Evolutionary conservation across 2,888 invertebrate species (phyloP).

Genomic region (Digitonthophagus gazella): DNA sequence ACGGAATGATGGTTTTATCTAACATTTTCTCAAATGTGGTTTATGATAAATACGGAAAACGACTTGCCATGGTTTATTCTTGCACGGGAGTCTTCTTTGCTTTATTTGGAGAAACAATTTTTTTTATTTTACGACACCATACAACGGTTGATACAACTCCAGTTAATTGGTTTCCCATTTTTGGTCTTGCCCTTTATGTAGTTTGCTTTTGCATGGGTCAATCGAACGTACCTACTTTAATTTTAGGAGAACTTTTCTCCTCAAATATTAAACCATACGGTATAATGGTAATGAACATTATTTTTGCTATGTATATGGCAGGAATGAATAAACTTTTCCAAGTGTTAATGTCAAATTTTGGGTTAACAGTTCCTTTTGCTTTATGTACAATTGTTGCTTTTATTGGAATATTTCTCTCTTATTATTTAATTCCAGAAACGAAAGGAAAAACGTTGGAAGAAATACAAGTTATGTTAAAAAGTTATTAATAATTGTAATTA

Average conservation of each 20-base stretch:
- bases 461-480: conserved; percentile 39
- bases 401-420: conserved; percentile 35
- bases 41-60: conserved; percentile 38
- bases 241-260: conserved; percentile 35
- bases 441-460: conserved; percentile 45
- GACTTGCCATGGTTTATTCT: conserved; percentile 36
- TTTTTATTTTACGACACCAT: conserved; percentile 36
- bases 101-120: conserved; percentile 34
- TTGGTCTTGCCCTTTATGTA: conserved; percentile 34
- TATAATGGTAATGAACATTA: conserved; percentile 34
- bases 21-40: conserved; percentile 29
- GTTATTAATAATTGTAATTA: no score
- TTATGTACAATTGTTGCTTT: conserved; percentile 35
- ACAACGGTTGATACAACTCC: conserved; percentile 30
- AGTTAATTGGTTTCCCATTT: conserved; percentile 38
- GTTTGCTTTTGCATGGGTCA: conserved; percentile 22
- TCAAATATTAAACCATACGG: conserved; percentile 41
- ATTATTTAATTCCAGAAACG: conserved; percentile 42
- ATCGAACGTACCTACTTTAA: conserved; percentile 26
- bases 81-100: conserved; percentile 32
- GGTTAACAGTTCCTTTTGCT: conserved; percentile 39
- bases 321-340: conserved; percentile 42
- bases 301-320: conserved; percentile 36
- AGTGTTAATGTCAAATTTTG: conserved; percentile 35
- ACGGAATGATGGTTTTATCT: conserved; percentile 27